phyloP scores from a whole-genome alignment of 2,797 vertebrate species.

The Graptemys geographica region DNA sequence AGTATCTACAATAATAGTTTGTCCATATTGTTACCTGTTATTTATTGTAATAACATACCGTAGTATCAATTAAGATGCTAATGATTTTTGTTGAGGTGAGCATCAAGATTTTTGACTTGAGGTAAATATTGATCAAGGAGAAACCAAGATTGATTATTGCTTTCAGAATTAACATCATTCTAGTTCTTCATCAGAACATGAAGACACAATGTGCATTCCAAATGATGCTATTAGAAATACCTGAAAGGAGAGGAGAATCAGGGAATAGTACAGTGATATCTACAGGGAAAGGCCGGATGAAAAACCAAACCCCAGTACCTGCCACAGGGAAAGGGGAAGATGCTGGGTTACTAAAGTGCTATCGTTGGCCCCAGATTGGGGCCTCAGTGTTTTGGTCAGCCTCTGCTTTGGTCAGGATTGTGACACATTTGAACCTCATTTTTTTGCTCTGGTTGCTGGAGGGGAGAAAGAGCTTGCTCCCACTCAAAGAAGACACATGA shows the following conservation, averaged over 20 bases:
- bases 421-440: neutral
- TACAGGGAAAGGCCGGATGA: neutral
- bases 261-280: neutral
- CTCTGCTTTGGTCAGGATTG: neutral
- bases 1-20: neutral
- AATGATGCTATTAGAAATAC: neutral
- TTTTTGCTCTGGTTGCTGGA: neutral
- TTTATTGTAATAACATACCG: neutral
- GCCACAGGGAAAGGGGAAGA: neutral
- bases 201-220: neutral
- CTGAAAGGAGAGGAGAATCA: neutral
- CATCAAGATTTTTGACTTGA: neutral
- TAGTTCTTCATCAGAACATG: neutral
- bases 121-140: neutral
- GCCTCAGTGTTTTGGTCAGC: neutral
- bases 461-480: neutral
- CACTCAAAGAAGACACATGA: neutral
- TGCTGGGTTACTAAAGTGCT: neutral
- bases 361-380: neutral
- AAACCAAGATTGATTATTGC: neutral
- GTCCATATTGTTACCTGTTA: neutral
- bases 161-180: neutral
- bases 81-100: neutral
- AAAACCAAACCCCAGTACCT: neutral
- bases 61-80: neutral